Percentiles rank a stretch among this genome's conserved stretches.
Evolutionary conservation across 2,113 vertebrate species (phyloP).

Genomic region (Orientallactaga bullata): DNA sequence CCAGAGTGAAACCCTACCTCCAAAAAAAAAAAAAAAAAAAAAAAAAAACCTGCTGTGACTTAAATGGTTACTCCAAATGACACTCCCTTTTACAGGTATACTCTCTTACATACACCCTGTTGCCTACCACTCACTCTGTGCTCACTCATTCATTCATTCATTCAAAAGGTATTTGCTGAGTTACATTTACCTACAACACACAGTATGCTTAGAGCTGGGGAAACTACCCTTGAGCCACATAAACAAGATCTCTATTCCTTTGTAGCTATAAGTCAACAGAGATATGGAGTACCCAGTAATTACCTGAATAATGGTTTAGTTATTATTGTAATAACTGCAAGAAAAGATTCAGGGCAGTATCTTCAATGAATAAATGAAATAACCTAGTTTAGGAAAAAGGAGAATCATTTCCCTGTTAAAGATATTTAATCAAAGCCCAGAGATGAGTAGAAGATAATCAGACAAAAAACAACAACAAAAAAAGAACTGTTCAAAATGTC

Average conservation of each 20-base stretch:
- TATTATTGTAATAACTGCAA: slow-evolving; percentile 46
- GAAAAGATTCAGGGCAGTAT: slow-evolving; percentile 36
- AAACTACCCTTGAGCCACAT: slow-evolving; percentile 20
- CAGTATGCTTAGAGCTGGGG: not conserved
- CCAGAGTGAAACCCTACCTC: no score
- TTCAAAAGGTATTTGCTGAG: not conserved
- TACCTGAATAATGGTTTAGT: slow-evolving; percentile 35
- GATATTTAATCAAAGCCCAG: slow-evolving; percentile 45
- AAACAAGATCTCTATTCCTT: slow-evolving; percentile 35
- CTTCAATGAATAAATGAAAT: not conserved
- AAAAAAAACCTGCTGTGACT: not conserved
- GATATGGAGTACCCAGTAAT: slow-evolving; percentile 31
- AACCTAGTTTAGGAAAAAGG: not conserved
- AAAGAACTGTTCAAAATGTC: not conserved
- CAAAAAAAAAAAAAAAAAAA: no score
- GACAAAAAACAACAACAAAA: not conserved
- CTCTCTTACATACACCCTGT: not conserved
- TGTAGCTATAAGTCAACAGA: slow-evolving; percentile 32
- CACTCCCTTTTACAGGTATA: not conserved
- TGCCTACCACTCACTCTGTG: not conserved
- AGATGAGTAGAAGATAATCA: not conserved
- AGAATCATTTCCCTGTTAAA: slow-evolving; percentile 44
- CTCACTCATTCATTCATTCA: slow-evolving; percentile 14
- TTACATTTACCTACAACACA: slow-evolving; percentile 25
- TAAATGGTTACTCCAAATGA: not conserved